Evolutionary conservation across 2,113 vertebrate species (phyloP).

Genomic region (Mirza zaza): DNA sequence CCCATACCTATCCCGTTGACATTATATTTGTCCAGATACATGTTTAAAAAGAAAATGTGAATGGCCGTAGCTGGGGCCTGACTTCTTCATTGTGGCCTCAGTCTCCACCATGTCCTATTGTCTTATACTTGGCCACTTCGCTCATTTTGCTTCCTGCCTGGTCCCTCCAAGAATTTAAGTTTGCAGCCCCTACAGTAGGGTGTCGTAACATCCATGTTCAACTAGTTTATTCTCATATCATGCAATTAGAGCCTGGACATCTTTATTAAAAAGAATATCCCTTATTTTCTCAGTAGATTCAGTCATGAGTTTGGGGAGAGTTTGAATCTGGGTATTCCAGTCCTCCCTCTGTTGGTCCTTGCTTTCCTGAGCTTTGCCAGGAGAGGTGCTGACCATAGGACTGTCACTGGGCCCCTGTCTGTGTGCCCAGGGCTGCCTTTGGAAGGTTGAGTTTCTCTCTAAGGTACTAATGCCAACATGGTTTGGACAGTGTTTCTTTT

Average conservation of each 20-base stretch:
- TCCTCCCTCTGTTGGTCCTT: neutral
- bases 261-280: neutral
- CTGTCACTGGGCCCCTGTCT: neutral
- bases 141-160: neutral
- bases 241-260: neutral
- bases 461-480: neutral
- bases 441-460: neutral
- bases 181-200: neutral
- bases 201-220: neutral
- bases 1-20: too few relatives aligned
- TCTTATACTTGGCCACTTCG: neutral
- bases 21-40: neutral
- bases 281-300: slow-evolving; percentile 27
- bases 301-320: neutral
- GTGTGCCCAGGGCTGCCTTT: neutral
- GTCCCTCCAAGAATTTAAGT: neutral
- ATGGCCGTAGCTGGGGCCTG: neutral
- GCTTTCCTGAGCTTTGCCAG: neutral
- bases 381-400: neutral
- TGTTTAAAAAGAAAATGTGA: neutral
- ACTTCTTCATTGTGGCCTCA: neutral
- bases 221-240: neutral
- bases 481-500: neutral
- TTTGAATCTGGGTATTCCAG: neutral
- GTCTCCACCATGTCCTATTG: neutral